Conservation (phyloP, 2,797 vertebrate genomes). For the Esox masquinongy region DNA sequence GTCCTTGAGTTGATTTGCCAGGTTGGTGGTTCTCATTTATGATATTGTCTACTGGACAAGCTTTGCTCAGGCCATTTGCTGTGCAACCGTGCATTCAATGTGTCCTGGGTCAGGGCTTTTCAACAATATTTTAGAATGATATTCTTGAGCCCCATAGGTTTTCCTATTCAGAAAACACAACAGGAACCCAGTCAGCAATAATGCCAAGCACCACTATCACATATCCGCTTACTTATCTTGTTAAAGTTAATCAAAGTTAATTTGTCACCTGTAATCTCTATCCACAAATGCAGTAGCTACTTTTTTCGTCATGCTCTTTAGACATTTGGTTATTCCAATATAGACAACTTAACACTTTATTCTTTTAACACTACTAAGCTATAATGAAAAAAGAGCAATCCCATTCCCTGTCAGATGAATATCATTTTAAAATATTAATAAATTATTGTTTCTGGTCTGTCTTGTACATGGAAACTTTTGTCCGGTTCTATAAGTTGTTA, state of each 20-base stretch:
- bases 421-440: conserved; percentile 95
- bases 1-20: conserved; percentile 86
- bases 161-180: neutral
- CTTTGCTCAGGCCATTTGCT: conserved; percentile 83
- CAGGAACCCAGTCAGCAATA: neutral
- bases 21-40: conserved; percentile 95
- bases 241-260: neutral
- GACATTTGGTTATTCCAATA: neutral
- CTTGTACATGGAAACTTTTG: conserved; percentile 92
- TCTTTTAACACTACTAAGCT: conserved; percentile 10
- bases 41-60: conserved; percentile 82
- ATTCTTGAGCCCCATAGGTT: conserved; percentile 78
- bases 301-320: neutral
- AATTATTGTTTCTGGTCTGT: conserved; percentile 72
- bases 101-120: conserved; percentile 86
- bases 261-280: neutral
- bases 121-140: conserved; percentile 95
- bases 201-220: neutral
- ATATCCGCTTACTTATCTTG: neutral
- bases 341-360: neutral
- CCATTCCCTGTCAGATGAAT: conserved; percentile 77
- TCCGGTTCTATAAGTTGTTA: conserved; percentile 84
- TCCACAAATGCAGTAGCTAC: neutral
- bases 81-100: conserved; percentile 85
- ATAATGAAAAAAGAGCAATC: neutral